These are phyloP conservation scores for Drosophila burlai DNA, from an alignment of 1,140 invertebrate genomes.

Conservation along the genomic window DNA sequence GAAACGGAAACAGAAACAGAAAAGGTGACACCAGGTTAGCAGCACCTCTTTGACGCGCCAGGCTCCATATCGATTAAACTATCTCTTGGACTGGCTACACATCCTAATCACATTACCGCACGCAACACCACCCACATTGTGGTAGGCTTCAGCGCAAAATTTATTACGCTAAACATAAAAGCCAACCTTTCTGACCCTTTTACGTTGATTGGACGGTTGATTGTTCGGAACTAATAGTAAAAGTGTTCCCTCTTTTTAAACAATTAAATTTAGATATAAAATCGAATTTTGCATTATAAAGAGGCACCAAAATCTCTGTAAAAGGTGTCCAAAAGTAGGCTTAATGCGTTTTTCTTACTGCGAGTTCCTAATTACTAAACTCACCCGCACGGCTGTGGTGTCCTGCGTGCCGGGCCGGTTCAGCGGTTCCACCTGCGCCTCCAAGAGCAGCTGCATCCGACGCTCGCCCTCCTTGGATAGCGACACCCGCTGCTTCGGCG, in stretches of 20 bases:
- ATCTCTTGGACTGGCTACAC: background rate
- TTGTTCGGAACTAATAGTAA: background rate
- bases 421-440: constrained; percentile 58
- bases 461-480: constrained; percentile 45
- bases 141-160: background rate
- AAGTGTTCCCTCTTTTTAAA: background rate
- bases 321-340: background rate
- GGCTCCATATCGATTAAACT: constrained; percentile 38
- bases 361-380: too few species aligned
- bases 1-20: background rate
- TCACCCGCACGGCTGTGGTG: constrained; percentile 60
- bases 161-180: background rate
- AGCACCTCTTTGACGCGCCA: constrained; percentile 25
- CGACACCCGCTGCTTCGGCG: constrained; percentile 28
- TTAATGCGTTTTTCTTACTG: too few species aligned
- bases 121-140: constrained; percentile 22
- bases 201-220: background rate
- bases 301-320: background rate
- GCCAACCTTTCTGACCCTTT: constrained; percentile 1
- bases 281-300: too few species aligned
- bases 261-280: background rate
- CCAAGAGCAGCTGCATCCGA: constrained; percentile 61
- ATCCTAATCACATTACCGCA: constrained; percentile 44
- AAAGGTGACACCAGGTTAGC: constrained; percentile 10
- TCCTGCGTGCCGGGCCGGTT: constrained; percentile 14